These are phyloP conservation scores for Clarias pachynema DNA, from an alignment of 2,797 vertebrate genomes.

Conservation along the genomic window DNA sequence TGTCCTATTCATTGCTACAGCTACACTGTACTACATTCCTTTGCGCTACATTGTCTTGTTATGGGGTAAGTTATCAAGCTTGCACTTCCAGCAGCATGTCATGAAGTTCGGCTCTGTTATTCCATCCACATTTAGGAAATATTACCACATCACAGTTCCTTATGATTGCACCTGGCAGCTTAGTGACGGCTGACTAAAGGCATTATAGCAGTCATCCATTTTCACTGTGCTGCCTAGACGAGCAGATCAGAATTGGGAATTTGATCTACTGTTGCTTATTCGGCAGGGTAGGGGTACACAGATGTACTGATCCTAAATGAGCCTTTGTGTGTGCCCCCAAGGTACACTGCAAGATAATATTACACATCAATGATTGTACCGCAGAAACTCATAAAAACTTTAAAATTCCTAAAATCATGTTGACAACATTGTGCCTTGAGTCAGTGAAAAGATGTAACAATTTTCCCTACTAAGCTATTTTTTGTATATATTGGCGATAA, in stretches of 20 bases:
- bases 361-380: conserved; percentile 8
- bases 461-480: conserved; percentile 5
- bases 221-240: conserved; percentile 68
- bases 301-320: conserved; percentile 27
- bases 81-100: conserved; percentile 27
- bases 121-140: conserved; percentile 39
- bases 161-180: conserved; percentile 54
- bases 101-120: conserved; percentile 25
- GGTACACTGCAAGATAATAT: conserved; percentile 15
- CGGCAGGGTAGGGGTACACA: not conserved
- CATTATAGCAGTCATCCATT: conserved; percentile 65
- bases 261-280: conserved; percentile 44
- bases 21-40: conserved; percentile 83
- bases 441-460: conserved; percentile 4
- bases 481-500: not conserved
- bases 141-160: conserved; percentile 48
- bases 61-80: conserved; percentile 88
- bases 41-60: conserved; percentile 90
- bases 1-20: conserved; percentile 76
- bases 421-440: conserved; percentile 14
- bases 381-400: conserved; percentile 29
- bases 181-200: conserved; percentile 63
- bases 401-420: conserved; percentile 22
- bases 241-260: conserved; percentile 69
- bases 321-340: conserved; percentile 22